Conservation (phyloP, 2,888 invertebrate species). For the Mellilla xanthometata region DNA sequence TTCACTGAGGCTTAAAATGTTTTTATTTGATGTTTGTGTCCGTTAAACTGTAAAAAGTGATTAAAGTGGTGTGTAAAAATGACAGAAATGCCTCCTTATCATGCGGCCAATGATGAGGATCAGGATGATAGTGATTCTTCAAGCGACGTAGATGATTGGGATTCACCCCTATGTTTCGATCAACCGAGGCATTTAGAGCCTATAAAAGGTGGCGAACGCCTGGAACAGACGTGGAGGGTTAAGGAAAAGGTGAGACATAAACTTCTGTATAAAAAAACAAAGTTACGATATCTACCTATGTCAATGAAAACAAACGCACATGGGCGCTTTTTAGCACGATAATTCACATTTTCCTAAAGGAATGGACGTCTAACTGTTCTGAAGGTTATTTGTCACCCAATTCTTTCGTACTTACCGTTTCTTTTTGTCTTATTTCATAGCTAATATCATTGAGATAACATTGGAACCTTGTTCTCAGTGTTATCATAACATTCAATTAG, state of each 20-base stretch:
- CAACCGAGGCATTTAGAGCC: constrained; percentile 83
- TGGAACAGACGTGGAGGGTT: constrained; percentile 95
- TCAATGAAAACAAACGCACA: constrained; percentile 73
- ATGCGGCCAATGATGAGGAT: constrained; percentile 71
- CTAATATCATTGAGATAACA: constrained; percentile 20
- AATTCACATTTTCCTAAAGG: background rate
- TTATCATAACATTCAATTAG: constrained; percentile 1
- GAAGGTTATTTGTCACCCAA: background rate
- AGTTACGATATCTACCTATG: constrained; percentile 48
- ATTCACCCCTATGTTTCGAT: constrained; percentile 87
- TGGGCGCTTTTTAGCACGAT: constrained; percentile 34
- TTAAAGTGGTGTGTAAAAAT: constrained; percentile 67
- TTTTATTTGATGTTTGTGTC: constrained; percentile 48
- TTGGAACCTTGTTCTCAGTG: constrained; percentile 5
- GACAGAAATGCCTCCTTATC: constrained; percentile 81
- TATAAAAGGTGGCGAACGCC: constrained; percentile 82
- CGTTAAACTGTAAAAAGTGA: constrained; percentile 50
- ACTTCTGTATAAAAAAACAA: constrained; percentile 27
- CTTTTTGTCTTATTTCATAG: constrained; percentile 3
- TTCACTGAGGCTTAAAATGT: constrained; percentile 69
- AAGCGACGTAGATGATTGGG: constrained; percentile 84
- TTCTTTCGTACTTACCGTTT: background rate
- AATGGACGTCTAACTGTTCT: background rate
- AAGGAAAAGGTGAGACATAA: constrained; percentile 89
- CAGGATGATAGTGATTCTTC: constrained; percentile 66